Percentiles rank a stretch among this genome's conserved stretches.
These are phyloP conservation scores for Asobara japonica DNA, from an alignment of 1,140 invertebrate species.

Conservation along the genomic window DNA sequence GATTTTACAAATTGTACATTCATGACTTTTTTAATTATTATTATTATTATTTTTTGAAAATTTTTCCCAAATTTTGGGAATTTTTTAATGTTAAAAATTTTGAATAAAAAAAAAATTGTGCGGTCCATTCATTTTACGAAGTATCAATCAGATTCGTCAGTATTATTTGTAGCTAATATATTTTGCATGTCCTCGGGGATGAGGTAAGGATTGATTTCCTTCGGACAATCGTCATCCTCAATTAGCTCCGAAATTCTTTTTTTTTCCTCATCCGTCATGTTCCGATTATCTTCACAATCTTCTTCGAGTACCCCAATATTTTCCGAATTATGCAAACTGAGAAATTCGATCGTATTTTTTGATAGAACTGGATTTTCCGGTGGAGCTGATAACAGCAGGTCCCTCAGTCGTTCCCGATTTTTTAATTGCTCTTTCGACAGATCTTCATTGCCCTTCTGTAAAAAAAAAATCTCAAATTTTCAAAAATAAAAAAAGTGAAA, in stretches of 20 bases:
- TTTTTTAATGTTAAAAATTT: no score
- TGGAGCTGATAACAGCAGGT: slow-evolving; percentile 29
- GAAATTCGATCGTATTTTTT: slow-evolving; percentile 39
- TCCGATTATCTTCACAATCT: neutral
- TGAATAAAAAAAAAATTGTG: no score
- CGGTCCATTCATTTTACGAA: no score
- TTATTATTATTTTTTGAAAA: no score
- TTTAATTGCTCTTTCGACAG: slow-evolving; percentile 34
- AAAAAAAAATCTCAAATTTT: neutral
- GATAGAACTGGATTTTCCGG: slow-evolving; percentile 29
- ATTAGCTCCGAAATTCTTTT: neutral
- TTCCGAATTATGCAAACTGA: slow-evolving; percentile 33
- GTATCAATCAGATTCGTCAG: no score
- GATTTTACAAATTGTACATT: no score
- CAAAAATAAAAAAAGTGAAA: no score
- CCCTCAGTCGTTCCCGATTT: slow-evolving; percentile 39
- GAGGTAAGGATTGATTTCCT: neutral
- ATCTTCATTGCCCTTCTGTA: slow-evolving; percentile 25
- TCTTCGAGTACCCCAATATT: neutral
- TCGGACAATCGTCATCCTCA: neutral
- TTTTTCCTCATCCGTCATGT: slow-evolving; percentile 26
- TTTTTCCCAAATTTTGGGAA: no score
- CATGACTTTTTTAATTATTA: no score
- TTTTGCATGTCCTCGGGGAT: neutral
- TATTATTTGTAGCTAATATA: no score